Evolutionary conservation across 2,888 invertebrate species (phyloP), one percentile per base, ranked within the genome.

Genomic region (Drosophila dives): DNA sequence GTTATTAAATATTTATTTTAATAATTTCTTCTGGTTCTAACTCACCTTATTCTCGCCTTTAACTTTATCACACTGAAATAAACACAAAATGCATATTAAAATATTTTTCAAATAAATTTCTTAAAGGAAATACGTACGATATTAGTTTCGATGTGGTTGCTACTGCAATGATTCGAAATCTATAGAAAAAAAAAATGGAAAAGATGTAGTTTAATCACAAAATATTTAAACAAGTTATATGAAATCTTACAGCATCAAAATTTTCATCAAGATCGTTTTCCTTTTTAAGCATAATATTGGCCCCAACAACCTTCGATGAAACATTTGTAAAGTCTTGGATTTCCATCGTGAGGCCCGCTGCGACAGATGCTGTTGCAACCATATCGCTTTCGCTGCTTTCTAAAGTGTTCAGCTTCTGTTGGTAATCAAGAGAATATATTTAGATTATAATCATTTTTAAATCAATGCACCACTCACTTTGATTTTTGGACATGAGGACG

Each of bases 161-260:
- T 97, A 95, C 96, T 97, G 95, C 97, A 97, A 94, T 96, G 96
- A 95, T 96, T 97, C 95, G 97, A 97, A 94, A 97, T 96, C 97
- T 97, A 95, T 93, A 12, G 0, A 93, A 93, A 93, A 93, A 93
- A 93, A 93, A 93, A 94, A 95, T 93, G 93, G 15, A 32, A 2
- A 17, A 58, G 34, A 17, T 36, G 15, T 45, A 34, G 17, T n/a
- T 20, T 17, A 45, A 0, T 12, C 26, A 23, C 29, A 26, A 8
- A 26, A 32, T 53, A 15, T 34, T 55, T 34, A 2, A 26, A 45
- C 11, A 5, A 34, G 1, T 32, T 33, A 15, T 36, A 17, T 20
- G 38, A 6, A 5, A 17, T 95, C 96, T 96, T 95, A 97, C 97
- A 95, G 97, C 96, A 94, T 96, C 96, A 93, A 97, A 95, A 93